phyloP scores from a whole-genome alignment of 2,888 invertebrate genomes.

The Eledona agricola region DNA sequence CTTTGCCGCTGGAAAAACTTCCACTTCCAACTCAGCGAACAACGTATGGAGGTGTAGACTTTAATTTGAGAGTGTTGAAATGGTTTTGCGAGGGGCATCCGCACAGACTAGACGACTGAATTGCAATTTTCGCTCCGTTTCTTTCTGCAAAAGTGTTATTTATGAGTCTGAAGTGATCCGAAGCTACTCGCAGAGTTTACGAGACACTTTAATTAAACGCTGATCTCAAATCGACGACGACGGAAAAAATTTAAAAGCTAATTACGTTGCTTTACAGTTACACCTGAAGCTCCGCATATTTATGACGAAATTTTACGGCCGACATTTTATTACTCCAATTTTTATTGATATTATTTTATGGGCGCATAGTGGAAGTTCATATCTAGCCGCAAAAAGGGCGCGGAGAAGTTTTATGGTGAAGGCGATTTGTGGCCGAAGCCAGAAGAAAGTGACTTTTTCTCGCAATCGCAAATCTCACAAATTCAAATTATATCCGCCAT shows the following conservation, averaged over 20 bases:
- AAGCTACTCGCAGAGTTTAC: background rate
- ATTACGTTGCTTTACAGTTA: slow-evolving; percentile 2
- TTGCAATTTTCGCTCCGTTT: slow-evolving; percentile 29
- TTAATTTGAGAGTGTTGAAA: slow-evolving; percentile 46
- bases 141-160: slow-evolving; percentile 6
- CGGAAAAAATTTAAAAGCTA: slow-evolving; percentile 1
- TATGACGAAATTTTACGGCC: slow-evolving; percentile 8
- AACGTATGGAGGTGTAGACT: slow-evolving; percentile 47
- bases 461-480: slow-evolving; percentile 16
- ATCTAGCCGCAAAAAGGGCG: slow-evolving; percentile 8
- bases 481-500: slow-evolving; percentile 21
- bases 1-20: slow-evolving; percentile 44
- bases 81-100: slow-evolving; percentile 43
- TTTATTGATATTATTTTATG: slow-evolving; percentile 16
- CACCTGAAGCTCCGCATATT: slow-evolving; percentile 9
- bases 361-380: background rate
- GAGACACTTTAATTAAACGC: slow-evolving; percentile 3
- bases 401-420: background rate
- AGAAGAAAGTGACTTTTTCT: no score
- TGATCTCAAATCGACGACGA: background rate
- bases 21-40: slow-evolving; percentile 45
- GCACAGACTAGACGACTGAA: slow-evolving; percentile 39
- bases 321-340: slow-evolving; percentile 18
- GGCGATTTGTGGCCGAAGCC: slow-evolving; percentile 2
- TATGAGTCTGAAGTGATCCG: background rate